Base-by-base conservation (phyloP, 2,797 vertebrate species). In the Argentina silus region DNA sequence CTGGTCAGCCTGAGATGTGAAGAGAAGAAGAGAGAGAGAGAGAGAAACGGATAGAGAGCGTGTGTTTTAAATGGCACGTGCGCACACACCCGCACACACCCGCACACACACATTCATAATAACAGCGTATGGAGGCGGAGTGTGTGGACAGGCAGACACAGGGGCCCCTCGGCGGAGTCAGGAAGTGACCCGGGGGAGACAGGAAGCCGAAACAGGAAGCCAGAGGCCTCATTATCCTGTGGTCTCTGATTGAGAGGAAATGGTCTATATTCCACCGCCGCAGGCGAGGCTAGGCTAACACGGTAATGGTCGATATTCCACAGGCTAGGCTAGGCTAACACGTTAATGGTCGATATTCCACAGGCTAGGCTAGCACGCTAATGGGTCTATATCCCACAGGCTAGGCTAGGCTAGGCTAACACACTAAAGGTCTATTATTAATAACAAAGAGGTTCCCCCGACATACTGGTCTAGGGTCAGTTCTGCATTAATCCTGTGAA, bases 231-330 rank as follows among this genome's bases (percentile, higher is more conserved):
- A 67, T 53, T 67, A 53, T 47, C 27, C 48, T 15, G 12, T 42
- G 21, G 43, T 48, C 48, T 67, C 17, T 51, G 23, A 53, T 67
- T 51, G 48, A 67, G 44, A 27, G 48, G 65, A 23, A 67, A 53
- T 9, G 17, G 62, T 45, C 62, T 17, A n/a, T 15, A 44, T 27
- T 44, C 65, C 45, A 67, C n/a, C n/a, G n/a, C n/a, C n/a, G n/a
- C n/a, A n/a, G n/a, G n/a, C n/a, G n/a, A n/a, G n/a, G n/a, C n/a
- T 2, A 14, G 57, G 19, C 57, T 27, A 3, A 21, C 3, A 7
- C 6, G 56, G 17, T 59, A 60, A 60, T 27, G 27, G n/a, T n/a
- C n/a, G n/a, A n/a, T n/a, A n/a, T n/a, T n/a, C n/a, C n/a, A n/a
- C n/a, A n/a, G n/a, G n/a, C n/a, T n/a, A n/a, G n/a, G n/a, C n/a